phyloP scores from a whole-genome alignment of 2,797 vertebrate species.

The Mormyrus hasselquistii region DNA sequence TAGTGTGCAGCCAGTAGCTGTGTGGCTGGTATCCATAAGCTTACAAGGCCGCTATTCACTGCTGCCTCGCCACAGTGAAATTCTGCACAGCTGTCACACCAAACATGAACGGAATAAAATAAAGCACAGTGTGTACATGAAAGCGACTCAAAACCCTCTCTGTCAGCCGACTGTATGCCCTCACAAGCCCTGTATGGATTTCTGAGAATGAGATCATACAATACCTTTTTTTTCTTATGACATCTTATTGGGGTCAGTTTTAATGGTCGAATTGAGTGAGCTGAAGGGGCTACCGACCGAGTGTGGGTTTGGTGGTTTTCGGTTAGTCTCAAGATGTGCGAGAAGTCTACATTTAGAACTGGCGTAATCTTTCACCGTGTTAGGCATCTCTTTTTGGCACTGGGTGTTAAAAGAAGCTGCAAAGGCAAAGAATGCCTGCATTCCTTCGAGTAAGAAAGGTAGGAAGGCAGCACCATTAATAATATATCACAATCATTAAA shows the following conservation, averaged over 20 bases:
- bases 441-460: background rate
- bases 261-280: background rate
- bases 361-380: background rate
- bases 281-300: background rate
- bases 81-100: conserved; percentile 35
- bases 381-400: background rate
- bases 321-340: background rate
- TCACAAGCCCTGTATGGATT: background rate
- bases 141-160: conserved; percentile 6
- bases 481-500: conserved; percentile 2
- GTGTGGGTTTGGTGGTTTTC: background rate
- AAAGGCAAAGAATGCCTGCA: background rate
- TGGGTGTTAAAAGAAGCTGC: background rate
- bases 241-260: background rate
- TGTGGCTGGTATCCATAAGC: conserved; percentile 20
- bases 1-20: background rate
- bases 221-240: background rate
- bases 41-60: conserved; percentile 24
- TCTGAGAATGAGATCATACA: background rate
- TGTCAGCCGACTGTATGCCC: background rate
- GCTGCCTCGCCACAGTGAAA: conserved; percentile 29
- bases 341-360: background rate
- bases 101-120: conserved; percentile 26
- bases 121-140: conserved; percentile 12
- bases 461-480: background rate